Conservation (phyloP, 1,140 invertebrate genomes). For the Halesus radiatus region DNA sequence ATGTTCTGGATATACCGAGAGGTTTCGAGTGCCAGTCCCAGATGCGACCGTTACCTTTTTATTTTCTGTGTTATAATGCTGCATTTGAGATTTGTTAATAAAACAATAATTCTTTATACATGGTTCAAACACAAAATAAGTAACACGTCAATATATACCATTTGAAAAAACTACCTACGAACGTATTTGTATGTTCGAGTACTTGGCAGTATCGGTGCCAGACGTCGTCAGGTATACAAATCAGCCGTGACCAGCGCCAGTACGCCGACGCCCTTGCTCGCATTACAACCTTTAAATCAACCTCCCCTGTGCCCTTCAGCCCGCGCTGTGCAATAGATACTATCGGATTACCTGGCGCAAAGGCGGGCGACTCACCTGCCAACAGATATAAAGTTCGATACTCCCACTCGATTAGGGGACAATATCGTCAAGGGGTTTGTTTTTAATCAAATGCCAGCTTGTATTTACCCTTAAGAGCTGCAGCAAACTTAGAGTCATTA, state of each 20-base stretch:
- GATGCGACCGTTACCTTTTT: too few species aligned
- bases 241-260: conserved; percentile 10
- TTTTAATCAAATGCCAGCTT: conserved; percentile 26
- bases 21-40: too few species aligned
- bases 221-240: neutral
- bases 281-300: conserved; percentile 22
- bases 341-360: neutral
- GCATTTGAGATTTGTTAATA: too few species aligned
- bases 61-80: too few species aligned
- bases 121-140: too few species aligned
- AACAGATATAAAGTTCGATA: conserved; percentile 15
- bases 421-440: neutral
- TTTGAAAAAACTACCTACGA: too few species aligned
- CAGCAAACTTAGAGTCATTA: too few species aligned
- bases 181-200: too few species aligned
- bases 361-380: conserved; percentile 6
- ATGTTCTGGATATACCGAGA: too few species aligned
- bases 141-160: too few species aligned
- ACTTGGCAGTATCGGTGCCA: neutral
- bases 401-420: neutral
- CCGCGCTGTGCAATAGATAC: neutral
- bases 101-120: too few species aligned
- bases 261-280: neutral
- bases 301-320: conserved; percentile 9
- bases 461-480: too few species aligned